Evolutionary conservation across 2,888 invertebrate species (phyloP).

Genomic region (Synergus umbraculus): DNA sequence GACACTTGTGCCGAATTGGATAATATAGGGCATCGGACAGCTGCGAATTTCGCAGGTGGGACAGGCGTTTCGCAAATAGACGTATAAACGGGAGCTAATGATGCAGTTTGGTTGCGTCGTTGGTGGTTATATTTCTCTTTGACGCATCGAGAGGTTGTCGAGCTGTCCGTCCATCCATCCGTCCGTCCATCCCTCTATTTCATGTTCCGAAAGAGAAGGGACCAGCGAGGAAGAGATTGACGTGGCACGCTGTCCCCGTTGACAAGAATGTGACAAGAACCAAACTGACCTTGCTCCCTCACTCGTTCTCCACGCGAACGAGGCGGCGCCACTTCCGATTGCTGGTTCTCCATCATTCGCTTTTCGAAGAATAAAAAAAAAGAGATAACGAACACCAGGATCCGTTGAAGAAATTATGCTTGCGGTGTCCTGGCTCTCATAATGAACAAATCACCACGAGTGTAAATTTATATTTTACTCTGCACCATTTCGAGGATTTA

Average conservation of each 20-base stretch:
- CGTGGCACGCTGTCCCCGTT: slow-evolving; percentile 75
- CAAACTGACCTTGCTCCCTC: slow-evolving; percentile 70
- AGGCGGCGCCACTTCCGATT: slow-evolving; percentile 61
- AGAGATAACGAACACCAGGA: background rate
- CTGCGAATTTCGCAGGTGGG: slow-evolving; percentile 51
- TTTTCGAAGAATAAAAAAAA: slow-evolving; percentile 21
- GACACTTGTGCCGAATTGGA: slow-evolving; percentile 21
- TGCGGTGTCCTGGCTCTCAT: background rate
- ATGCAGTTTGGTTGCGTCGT: slow-evolving; percentile 73
- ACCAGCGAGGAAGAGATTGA: slow-evolving; percentile 74
- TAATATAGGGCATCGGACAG: slow-evolving; percentile 17
- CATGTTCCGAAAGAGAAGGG: slow-evolving; percentile 59
- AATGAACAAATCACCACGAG: background rate
- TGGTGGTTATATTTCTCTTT: slow-evolving; percentile 77
- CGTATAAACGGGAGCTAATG: slow-evolving; percentile 74
- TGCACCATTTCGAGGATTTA: background rate
- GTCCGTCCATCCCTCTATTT: slow-evolving; percentile 61
- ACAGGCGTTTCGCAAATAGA: slow-evolving; percentile 60
- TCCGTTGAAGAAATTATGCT: slow-evolving; percentile 5
- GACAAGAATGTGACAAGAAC: slow-evolving; percentile 77
- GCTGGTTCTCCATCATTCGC: slow-evolving; percentile 58
- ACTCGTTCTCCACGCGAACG: slow-evolving; percentile 61
- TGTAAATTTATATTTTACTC: background rate
- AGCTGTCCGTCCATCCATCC: slow-evolving; percentile 69
- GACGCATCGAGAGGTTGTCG: slow-evolving; percentile 75